Evolutionary conservation across 2,888 invertebrate species (phyloP).

Genomic region (Tetranychus piercei): DNA sequence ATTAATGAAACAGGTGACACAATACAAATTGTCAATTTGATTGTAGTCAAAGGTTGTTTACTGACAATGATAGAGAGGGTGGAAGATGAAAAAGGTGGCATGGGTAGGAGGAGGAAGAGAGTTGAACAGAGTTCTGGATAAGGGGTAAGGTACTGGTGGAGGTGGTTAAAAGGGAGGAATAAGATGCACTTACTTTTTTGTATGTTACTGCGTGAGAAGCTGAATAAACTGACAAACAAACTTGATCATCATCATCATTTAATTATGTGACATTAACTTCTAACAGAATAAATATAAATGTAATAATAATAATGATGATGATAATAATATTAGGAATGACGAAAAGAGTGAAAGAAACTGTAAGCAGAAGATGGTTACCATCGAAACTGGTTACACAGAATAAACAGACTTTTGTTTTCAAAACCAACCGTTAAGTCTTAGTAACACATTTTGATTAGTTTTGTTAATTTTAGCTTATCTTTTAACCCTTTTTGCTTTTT

Average conservation of each 20-base stretch:
- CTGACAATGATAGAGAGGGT: conserved; percentile 80
- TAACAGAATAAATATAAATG: too few relatives aligned
- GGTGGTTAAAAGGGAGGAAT: too few relatives aligned
- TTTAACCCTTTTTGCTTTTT: background rate
- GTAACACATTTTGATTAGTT: background rate
- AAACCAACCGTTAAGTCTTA: background rate
- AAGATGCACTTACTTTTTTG: background rate
- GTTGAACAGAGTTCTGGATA: too few relatives aligned
- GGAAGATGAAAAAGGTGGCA: conserved; percentile 53
- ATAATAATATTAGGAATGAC: background rate
- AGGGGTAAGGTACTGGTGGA: too few relatives aligned
- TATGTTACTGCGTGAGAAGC: background rate
- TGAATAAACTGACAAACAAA: background rate
- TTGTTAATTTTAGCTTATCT: background rate
- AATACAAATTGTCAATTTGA: too few relatives aligned
- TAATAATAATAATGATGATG: background rate
- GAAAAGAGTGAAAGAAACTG: conserved; percentile 8
- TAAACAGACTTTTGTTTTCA: background rate
- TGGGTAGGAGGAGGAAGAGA: too few relatives aligned
- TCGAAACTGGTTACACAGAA: background rate
- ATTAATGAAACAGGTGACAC: too few relatives aligned
- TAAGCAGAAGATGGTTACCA: background rate
- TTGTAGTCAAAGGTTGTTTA: conserved; percentile 56
- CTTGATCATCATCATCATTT: too few relatives aligned
- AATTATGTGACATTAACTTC: too few relatives aligned